These are phyloP conservation scores for Hippoglossus hippoglossus DNA, from an alignment of 2,797 vertebrate genomes.

Conservation along the genomic window DNA sequence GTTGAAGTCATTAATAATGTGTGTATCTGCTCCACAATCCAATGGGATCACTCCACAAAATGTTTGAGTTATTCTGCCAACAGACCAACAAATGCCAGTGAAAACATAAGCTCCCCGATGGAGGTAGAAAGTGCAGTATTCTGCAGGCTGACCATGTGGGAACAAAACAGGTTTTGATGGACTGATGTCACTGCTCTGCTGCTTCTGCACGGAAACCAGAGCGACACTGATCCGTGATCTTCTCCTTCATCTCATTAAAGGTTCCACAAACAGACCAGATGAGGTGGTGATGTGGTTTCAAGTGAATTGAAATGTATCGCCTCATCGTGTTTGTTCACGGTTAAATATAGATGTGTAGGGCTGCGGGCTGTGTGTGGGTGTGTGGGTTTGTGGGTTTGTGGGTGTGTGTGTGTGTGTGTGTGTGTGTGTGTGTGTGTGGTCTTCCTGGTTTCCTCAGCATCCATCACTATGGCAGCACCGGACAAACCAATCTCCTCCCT, in stretches of 20 bases:
- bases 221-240: not conserved
- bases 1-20: too few species aligned
- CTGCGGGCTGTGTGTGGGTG: slow-evolving; percentile 36
- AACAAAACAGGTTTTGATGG: too few species aligned
- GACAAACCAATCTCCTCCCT: slow-evolving; percentile 75
- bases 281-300: slow-evolving; percentile 38
- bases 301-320: slow-evolving; percentile 69
- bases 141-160: too few species aligned
- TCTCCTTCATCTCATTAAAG: not conserved
- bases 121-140: too few species aligned
- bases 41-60: too few species aligned
- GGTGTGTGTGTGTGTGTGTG: slow-evolving; percentile 34
- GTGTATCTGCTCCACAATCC: too few species aligned
- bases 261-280: slow-evolving; percentile 19
- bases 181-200: too few species aligned
- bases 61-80: too few species aligned
- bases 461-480: slow-evolving; percentile 68
- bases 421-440: slow-evolving; percentile 38
- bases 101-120: too few species aligned
- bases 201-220: not conserved
- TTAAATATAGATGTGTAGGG: slow-evolving; percentile 49
- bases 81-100: too few species aligned
- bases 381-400: slow-evolving; percentile 41
- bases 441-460: slow-evolving; percentile 55
- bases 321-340: slow-evolving; percentile 57